Conservation (phyloP, 2,797 vertebrate genomes). For the Heterohyrax brucei region DNA sequence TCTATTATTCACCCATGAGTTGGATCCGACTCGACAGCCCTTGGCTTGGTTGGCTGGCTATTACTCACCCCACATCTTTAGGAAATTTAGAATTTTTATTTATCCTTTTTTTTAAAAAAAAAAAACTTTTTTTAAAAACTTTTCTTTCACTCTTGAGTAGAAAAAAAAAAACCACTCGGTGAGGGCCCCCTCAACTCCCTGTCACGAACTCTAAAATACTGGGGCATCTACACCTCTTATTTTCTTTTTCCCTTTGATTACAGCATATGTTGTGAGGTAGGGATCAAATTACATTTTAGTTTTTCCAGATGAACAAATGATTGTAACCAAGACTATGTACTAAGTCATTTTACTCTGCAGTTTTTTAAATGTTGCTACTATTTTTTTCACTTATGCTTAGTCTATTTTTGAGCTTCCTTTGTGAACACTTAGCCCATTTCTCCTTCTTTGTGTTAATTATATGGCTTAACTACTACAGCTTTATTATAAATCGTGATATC, state of each 20-base stretch:
- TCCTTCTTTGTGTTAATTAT: background rate
- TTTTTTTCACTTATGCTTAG: slow-evolving; percentile 37
- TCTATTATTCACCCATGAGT: too few species aligned
- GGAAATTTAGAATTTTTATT: too few species aligned
- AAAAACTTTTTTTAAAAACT: background rate
- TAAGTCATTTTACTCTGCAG: background rate
- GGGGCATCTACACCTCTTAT: background rate
- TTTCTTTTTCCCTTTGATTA: background rate
- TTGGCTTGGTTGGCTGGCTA: too few species aligned
- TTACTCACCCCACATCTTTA: too few species aligned
- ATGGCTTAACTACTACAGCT: background rate
- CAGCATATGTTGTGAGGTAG: background rate
- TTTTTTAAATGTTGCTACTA: background rate
- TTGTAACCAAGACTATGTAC: background rate
- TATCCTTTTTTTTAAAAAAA: background rate
- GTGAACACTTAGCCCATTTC: background rate
- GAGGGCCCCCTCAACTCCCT: background rate
- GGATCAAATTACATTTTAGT: slow-evolving; percentile 6
- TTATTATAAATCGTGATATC: background rate
- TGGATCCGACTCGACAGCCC: too few species aligned
- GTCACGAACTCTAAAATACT: background rate
- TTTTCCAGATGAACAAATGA: background rate
- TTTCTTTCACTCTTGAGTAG: background rate
- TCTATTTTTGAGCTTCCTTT: slow-evolving; percentile 38
- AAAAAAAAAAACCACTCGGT: background rate